These are phyloP conservation scores for Pammene fasciana DNA, from an alignment of 2,888 invertebrate species.

Conservation along the genomic window DNA sequence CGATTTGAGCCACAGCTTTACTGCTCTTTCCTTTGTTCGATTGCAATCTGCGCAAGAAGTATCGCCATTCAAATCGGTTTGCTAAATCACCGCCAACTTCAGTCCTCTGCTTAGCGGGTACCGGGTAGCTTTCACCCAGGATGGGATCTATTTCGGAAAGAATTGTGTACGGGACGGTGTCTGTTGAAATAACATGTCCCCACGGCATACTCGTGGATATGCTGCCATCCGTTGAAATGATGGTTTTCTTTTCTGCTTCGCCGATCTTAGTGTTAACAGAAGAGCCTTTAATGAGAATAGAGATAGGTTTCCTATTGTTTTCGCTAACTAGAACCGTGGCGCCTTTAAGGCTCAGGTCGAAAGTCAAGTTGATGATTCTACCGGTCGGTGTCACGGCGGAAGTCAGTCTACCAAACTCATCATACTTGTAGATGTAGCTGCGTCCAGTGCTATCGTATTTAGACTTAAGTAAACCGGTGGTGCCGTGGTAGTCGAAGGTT, in stretches of 20 bases:
- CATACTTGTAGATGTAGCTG: slow-evolving; percentile 96
- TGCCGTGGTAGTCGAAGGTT: slow-evolving; percentile 96
- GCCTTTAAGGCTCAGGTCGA: slow-evolving; percentile 95
- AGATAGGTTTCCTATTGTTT: slow-evolving; percentile 91
- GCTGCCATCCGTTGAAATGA: slow-evolving; percentile 91
- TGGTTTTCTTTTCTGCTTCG: slow-evolving; percentile 91
- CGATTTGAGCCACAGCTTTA: slow-evolving; percentile 91
- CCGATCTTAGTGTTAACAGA: slow-evolving; percentile 92
- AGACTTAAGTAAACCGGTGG: slow-evolving; percentile 93
- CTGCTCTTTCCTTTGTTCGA: slow-evolving; percentile 84
- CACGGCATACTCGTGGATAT: slow-evolving; percentile 92
- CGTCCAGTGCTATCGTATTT: slow-evolving; percentile 95
- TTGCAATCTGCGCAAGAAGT: slow-evolving; percentile 91
- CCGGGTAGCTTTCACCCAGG: slow-evolving; percentile 95
- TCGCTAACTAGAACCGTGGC: slow-evolving; percentile 93
- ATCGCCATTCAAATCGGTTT: slow-evolving; percentile 97
- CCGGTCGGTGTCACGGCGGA: slow-evolving; percentile 98
- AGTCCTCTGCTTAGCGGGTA: slow-evolving; percentile 94
- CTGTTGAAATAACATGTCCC: slow-evolving; percentile 94
- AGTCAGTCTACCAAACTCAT: slow-evolving; percentile 95
- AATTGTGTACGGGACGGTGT: slow-evolving; percentile 95
- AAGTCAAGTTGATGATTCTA: slow-evolving; percentile 92
- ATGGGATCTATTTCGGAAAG: slow-evolving; percentile 94
- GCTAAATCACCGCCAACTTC: slow-evolving; percentile 95
- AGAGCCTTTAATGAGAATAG: slow-evolving; percentile 94